These are phyloP conservation scores for Drosophila nigrodunni DNA, from an alignment of 1,140 invertebrate species.

Conservation along the genomic window DNA sequence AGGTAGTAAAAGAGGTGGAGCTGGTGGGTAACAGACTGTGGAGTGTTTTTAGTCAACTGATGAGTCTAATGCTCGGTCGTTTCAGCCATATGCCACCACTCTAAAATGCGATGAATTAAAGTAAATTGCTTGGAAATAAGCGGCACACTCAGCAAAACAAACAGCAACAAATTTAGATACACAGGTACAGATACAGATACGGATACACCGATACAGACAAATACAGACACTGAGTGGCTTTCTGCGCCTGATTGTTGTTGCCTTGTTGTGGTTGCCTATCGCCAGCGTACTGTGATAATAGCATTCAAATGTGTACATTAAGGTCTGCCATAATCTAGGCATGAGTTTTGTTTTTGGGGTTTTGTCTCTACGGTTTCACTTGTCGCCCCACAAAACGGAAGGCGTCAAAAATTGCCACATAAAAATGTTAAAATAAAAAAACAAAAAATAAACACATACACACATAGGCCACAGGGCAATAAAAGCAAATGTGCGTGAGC, in stretches of 20 bases:
- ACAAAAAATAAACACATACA: slow-evolving; percentile 15
- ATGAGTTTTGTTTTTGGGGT: slow-evolving; percentile 17
- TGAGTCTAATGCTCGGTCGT: slow-evolving; percentile 42
- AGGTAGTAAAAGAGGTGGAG: not conserved
- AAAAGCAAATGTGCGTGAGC: slow-evolving; percentile 63
- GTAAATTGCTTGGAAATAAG: slow-evolving; percentile 83
- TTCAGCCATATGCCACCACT: slow-evolving; percentile 52
- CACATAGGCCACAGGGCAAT: slow-evolving; percentile 44
- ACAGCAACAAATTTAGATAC: not conserved
- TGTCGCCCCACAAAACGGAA: slow-evolving; percentile 52
- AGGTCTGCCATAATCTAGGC: slow-evolving; percentile 39
- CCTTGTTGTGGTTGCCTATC: slow-evolving; percentile 56
- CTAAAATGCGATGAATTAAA: slow-evolving; percentile 77
- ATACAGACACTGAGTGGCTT: slow-evolving; percentile 71
- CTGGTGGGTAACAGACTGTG: slow-evolving; percentile 38
- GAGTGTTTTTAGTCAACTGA: slow-evolving; percentile 39
- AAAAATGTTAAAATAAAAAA: slow-evolving; percentile 61
- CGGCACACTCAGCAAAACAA: slow-evolving; percentile 4
- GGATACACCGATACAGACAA: not conserved
- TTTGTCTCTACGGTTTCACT: slow-evolving; percentile 14
- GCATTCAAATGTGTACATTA: slow-evolving; percentile 81
- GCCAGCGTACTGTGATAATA: slow-evolving; percentile 67
- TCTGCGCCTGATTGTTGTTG: slow-evolving; percentile 53
- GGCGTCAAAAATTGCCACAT: slow-evolving; percentile 73
- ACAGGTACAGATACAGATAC: not conserved